Conservation (phyloP, 2,888 invertebrate species). For the Eilema griseolum region DNA sequence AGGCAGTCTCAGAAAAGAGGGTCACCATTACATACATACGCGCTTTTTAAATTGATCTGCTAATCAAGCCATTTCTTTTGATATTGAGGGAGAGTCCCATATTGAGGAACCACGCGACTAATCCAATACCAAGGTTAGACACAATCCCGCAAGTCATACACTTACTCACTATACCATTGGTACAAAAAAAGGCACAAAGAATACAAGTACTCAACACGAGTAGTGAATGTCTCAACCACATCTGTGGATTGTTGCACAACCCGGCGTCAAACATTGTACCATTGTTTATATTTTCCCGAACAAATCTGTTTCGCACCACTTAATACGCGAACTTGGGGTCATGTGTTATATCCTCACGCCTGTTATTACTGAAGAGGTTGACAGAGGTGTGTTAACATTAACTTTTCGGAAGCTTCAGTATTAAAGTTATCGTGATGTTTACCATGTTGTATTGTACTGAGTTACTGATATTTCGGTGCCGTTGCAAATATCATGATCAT, state of each 20-base stretch:
- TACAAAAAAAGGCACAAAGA: neutral
- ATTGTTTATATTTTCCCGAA: conserved; percentile 48
- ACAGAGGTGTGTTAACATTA: neutral
- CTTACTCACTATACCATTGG: neutral
- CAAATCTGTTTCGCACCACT: conserved; percentile 26
- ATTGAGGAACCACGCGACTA: too few relatives aligned
- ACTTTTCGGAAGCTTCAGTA: neutral
- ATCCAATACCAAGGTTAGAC: neutral
- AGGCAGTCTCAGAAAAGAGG: too few relatives aligned
- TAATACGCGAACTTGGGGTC: conserved; percentile 23
- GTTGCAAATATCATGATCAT: too few relatives aligned
- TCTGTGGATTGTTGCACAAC: conserved; percentile 29
- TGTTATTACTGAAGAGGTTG: neutral
- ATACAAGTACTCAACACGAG: neutral
- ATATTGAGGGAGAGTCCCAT: too few relatives aligned
- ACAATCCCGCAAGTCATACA: neutral
- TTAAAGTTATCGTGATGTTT: too few relatives aligned
- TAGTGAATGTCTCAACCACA: conserved; percentile 21
- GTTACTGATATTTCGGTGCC: too few relatives aligned
- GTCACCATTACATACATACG: too few relatives aligned
- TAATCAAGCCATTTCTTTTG: too few relatives aligned
- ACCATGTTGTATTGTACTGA: too few relatives aligned
- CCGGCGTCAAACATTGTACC: conserved; percentile 43
- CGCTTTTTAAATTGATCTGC: too few relatives aligned
- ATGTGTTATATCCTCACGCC: neutral